A percentile compares a stretch with the other conserved stretches of the same genome.
Evolutionary conservation across 2,113 vertebrate species (phyloP).

Genomic region (Cephalopholis sonnerati): DNA sequence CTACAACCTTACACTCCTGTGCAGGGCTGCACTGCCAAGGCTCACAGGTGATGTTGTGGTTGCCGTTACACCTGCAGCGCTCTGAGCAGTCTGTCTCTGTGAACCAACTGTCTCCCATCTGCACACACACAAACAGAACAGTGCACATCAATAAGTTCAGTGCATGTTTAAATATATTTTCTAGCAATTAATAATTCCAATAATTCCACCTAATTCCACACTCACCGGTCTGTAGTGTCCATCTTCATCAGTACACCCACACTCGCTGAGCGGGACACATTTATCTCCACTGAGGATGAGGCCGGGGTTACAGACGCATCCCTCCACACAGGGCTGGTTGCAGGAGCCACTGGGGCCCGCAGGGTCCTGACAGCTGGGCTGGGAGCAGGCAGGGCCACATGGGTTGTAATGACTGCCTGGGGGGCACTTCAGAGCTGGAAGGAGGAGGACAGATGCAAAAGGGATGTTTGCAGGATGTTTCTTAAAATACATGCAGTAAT

Average conservation of each 20-base stretch:
- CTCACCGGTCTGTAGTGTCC: constrained; percentile 86
- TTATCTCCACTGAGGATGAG: constrained; percentile 86
- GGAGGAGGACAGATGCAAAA: background rate
- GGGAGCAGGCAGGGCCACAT: constrained; percentile 84
- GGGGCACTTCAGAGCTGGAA: constrained; percentile 85
- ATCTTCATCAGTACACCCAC: constrained; percentile 86
- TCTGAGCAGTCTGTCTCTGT: constrained; percentile 82
- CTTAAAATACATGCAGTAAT: background rate
- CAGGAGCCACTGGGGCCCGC: constrained; percentile 63
- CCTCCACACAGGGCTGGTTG: constrained; percentile 85
- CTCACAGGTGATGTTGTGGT: constrained; percentile 80
- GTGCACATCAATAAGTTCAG: background rate
- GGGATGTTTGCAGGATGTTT: background rate
- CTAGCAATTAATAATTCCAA: too few species aligned
- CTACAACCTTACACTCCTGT: constrained; percentile 87
- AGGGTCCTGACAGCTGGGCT: constrained; percentile 83
- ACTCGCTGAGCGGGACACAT: constrained; percentile 86
- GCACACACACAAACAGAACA: background rate
- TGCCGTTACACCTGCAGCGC: constrained; percentile 85
- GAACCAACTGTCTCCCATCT: constrained; percentile 90
- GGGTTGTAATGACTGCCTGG: constrained; percentile 82
- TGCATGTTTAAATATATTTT: background rate
- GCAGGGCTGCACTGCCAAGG: constrained; percentile 88
- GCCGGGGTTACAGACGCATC: constrained; percentile 84
- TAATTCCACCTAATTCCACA: background rate